phyloP scores from a whole-genome alignment of 2,113 vertebrate genomes.

The Pontoporia blainvillei region DNA sequence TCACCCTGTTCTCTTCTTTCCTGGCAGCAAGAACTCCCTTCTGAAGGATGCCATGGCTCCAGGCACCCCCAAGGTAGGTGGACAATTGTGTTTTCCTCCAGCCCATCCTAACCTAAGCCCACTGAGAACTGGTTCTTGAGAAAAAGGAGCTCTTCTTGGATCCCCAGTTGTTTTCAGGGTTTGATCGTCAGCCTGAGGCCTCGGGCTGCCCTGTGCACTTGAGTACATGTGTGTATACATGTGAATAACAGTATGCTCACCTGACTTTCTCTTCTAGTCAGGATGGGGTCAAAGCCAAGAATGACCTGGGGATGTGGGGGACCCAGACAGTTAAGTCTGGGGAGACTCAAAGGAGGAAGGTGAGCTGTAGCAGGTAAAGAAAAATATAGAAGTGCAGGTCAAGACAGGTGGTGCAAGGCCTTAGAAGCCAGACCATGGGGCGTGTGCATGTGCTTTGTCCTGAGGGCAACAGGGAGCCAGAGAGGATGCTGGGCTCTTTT shows the following conservation, averaged over 20 bases:
- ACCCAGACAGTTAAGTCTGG: background rate
- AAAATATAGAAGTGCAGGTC: background rate
- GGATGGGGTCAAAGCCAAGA: background rate
- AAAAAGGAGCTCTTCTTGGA: background rate
- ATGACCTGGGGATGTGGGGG: background rate
- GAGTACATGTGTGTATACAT: background rate
- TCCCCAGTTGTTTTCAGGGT: background rate
- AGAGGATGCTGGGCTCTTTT: background rate
- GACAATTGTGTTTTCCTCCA: conserved; percentile 30
- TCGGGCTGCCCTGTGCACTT: background rate
- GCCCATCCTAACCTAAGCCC: background rate
- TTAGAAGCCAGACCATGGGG: background rate
- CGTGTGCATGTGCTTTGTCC: background rate
- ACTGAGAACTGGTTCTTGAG: background rate
- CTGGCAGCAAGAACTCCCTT: conserved; percentile 92
- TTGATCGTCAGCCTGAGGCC: background rate
- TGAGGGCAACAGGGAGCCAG: background rate
- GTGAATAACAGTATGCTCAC: background rate
- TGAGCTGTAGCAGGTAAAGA: background rate
- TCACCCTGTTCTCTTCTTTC: conserved; percentile 79
- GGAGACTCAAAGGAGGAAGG: background rate
- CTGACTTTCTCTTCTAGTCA: background rate
- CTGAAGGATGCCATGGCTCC: conserved; percentile 93
- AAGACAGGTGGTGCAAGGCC: background rate
- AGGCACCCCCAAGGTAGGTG: conserved; percentile 97